phyloP scores from a whole-genome alignment of 1,140 invertebrate genomes.

The Macrocentrus cingulum region DNA sequence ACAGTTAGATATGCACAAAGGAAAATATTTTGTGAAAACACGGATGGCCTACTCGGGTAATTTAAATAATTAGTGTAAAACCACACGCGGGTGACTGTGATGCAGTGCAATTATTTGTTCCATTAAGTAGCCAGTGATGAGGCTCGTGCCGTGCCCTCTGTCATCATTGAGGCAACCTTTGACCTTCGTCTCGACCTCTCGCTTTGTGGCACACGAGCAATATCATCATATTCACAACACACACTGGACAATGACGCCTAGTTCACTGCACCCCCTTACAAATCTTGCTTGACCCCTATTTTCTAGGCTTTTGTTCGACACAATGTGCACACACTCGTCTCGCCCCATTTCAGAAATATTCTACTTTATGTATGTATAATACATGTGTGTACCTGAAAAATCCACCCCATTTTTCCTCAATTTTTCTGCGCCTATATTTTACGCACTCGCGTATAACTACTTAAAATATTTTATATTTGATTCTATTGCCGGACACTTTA shows the following conservation, averaged over 20 bases:
- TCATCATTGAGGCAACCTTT: slow-evolving; percentile 34
- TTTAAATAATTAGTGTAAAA: not conserved
- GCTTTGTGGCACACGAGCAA: slow-evolving; percentile 37
- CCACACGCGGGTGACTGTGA: not conserved
- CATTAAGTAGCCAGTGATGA: slow-evolving; percentile 37
- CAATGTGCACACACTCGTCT: slow-evolving; percentile 30
- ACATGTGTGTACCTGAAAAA: slow-evolving; percentile 21
- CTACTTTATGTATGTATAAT: not conserved
- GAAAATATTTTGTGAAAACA: not conserved
- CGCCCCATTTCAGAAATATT: slow-evolving; percentile 30
- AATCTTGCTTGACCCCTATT: slow-evolving; percentile 37
- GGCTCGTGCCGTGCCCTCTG: slow-evolving; percentile 33
- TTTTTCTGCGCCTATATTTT: not conserved
- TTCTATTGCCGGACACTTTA: too few relatives aligned
- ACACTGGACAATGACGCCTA: slow-evolving; percentile 38
- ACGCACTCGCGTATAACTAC: not conserved
- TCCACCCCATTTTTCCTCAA: slow-evolving; percentile 4
- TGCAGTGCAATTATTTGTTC: not conserved
- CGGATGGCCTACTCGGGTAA: too few relatives aligned
- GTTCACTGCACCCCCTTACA: slow-evolving; percentile 35
- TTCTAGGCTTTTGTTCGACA: slow-evolving; percentile 26
- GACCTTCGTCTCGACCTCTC: slow-evolving; percentile 34
- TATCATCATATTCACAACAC: slow-evolving; percentile 27
- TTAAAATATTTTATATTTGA: too few relatives aligned
- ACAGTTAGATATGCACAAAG: not conserved